A percentile compares a stretch with the other conserved stretches of the same genome.
Conservation (phyloP, 2,113 vertebrate species). For the Varanus salvator region DNA sequence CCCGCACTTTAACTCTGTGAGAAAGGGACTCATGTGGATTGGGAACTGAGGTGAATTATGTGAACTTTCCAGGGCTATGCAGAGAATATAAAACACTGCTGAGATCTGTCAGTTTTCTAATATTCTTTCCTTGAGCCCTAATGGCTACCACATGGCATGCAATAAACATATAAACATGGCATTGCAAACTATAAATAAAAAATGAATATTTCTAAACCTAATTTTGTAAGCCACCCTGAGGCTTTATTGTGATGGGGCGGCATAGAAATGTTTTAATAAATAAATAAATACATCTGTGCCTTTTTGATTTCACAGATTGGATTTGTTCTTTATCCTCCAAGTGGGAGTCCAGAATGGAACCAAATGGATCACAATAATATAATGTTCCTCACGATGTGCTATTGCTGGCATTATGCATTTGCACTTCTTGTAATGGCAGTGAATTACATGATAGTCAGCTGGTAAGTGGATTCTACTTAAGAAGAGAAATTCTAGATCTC, state of each 20-base stretch:
- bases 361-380: conserved; percentile 83
- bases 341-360: conserved; percentile 86
- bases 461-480: conserved; percentile 80
- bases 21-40: background rate
- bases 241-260: no score
- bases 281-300: no score
- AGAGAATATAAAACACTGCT: background rate
- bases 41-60: background rate
- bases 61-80: background rate
- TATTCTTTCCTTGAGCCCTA: background rate
- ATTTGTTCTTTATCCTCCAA: conserved; percentile 90
- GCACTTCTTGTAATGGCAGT: conserved; percentile 79
- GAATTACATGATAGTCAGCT: conserved; percentile 83
- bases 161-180: background rate
- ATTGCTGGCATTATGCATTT: conserved; percentile 92
- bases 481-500: conserved; percentile 15
- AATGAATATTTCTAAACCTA: no score
- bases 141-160: background rate
- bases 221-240: no score
- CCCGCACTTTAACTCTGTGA: background rate
- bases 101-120: background rate
- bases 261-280: no score
- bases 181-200: background rate
- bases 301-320: conserved; percentile 83
- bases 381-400: conserved; percentile 92